Evolutionary conservation across 2,797 vertebrate species (phyloP), one percentile per base, ranked within the genome.

Genomic region (Sebastes kiyomatsui): DNA sequence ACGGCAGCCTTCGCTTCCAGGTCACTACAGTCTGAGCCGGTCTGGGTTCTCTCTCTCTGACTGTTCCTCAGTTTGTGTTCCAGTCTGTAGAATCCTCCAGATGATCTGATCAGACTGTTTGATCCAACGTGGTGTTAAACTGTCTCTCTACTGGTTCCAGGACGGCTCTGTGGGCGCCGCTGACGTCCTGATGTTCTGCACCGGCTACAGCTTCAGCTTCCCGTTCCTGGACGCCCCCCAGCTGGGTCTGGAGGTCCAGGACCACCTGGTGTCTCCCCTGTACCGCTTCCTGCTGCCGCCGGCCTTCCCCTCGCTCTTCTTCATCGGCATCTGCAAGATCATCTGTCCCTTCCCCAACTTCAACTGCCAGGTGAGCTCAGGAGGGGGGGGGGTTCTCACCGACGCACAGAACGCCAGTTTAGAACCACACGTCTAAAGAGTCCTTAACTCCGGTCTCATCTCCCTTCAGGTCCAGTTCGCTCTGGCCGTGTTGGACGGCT

Each of bases 291-390:
- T 97, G 66, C 14, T 96, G 83, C 94, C 95, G 0, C 96, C 96
- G 0, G 88, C 83, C 22, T 95, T 94, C 83, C 95, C 96, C 4
- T 92, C 94, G 0, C 88, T 97, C 35, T 92, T 96, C 90, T 94
- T 97, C 80, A 89, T 97, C 0, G 95, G 96, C 23, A 68, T 97
- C 68, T 96, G 95, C 87, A 95, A 94, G 77, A 79, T 87, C 14
- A 95, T 97, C 84, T 94, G 94, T 75, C 96, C 96, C 42, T 97
- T 97, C 87, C 94, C 95, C 14, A 77, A 95, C 77, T 96, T 96
- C 82, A 60, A 97, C 90, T 95, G 90, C 76, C 96, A 97, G 95
- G 95, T 95, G 38, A 42, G 14, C 38, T 42, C 32, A 4, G 32
- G 32, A 3, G 32, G 32, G 7, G 7, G 30, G 30, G 9, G 32